A percentile compares a stretch with the other conserved stretches of the same genome.
phyloP scores from a whole-genome alignment of 2,888 invertebrate genomes.

The Caenorhabditis virilis region DNA sequence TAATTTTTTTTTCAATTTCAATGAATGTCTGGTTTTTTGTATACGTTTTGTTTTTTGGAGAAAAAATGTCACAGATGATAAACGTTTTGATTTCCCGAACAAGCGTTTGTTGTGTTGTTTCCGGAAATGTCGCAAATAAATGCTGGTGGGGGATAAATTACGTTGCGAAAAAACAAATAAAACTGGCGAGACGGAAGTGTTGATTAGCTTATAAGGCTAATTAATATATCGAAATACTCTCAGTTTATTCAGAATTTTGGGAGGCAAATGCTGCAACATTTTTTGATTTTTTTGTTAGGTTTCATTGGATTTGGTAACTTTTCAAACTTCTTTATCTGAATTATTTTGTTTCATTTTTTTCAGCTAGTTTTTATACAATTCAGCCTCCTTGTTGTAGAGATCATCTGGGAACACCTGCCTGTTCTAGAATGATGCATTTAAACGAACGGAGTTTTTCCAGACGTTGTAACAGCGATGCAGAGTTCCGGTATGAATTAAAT shows the following conservation, averaged over 20 bases:
- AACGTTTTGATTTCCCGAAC: conserved; percentile 4
- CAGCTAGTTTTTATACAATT: conserved; percentile 35
- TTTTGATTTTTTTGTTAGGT: neutral
- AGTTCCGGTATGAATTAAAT: conserved; percentile 42
- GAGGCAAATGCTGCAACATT: neutral
- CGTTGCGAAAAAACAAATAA: conserved; percentile 31
- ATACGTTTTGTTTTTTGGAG: neutral
- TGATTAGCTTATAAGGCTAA: neutral
- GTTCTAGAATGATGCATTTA: conserved; percentile 41
- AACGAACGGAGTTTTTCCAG: conserved; percentile 47
- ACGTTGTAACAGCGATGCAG: conserved; percentile 56
- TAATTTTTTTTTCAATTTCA: conserved; percentile 14
- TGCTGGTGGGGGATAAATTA: conserved; percentile 8
- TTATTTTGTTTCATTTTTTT: too few relatives aligned
- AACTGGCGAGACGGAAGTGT: conserved; percentile 20
- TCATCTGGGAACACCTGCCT: conserved; percentile 50
- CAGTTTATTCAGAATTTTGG: too few relatives aligned
- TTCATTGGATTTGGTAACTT: too few relatives aligned
- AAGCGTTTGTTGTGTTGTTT: conserved; percentile 8
- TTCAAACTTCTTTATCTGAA: too few relatives aligned
- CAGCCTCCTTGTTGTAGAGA: conserved; percentile 60
- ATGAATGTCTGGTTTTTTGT: conserved; percentile 1
- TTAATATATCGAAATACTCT: neutral
- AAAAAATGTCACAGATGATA: conserved; percentile 29
- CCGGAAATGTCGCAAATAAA: conserved; percentile 17